A percentile compares a stretch with the other conserved stretches of the same genome.
These are phyloP conservation scores for Lophochroa leadbeateri DNA, from an alignment of 2,113 vertebrate species.

Conservation along the genomic window DNA sequence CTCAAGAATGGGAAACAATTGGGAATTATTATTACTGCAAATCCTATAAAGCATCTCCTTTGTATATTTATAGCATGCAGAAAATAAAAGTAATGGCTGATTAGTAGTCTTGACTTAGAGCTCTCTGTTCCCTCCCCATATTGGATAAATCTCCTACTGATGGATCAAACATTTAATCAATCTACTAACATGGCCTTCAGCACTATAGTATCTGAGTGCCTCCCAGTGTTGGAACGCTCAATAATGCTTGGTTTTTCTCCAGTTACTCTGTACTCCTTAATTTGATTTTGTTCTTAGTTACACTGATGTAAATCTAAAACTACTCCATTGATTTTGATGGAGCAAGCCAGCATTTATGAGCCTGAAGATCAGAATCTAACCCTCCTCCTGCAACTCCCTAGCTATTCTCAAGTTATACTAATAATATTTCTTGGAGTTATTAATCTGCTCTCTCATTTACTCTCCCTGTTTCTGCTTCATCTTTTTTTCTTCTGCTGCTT, in stretches of 20 bases:
- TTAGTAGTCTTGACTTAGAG: background rate
- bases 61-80: background rate
- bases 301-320: slow-evolving; percentile 40
- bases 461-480: background rate
- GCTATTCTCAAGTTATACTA: background rate
- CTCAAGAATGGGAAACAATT: background rate
- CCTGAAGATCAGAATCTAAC: background rate
- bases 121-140: background rate
- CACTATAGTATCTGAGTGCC: slow-evolving; percentile 67
- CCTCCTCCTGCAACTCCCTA: background rate
- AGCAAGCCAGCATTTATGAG: background rate
- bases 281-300: slow-evolving; percentile 48
- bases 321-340: slow-evolving; percentile 3
- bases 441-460: slow-evolving; percentile 1
- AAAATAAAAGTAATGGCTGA: slow-evolving; percentile 25
- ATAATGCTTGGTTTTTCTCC: slow-evolving; percentile 39
- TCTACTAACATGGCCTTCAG: slow-evolving; percentile 40
- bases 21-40: background rate
- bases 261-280: slow-evolving; percentile 29
- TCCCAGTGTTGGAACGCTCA: slow-evolving; percentile 66
- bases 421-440: slow-evolving; percentile 9
- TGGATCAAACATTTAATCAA: slow-evolving; percentile 63
- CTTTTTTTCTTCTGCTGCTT: background rate
- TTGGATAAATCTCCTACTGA: slow-evolving; percentile 47
- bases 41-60: background rate